Conservation (phyloP, 2,113 vertebrate genomes). For the Climacteris rufus region DNA sequence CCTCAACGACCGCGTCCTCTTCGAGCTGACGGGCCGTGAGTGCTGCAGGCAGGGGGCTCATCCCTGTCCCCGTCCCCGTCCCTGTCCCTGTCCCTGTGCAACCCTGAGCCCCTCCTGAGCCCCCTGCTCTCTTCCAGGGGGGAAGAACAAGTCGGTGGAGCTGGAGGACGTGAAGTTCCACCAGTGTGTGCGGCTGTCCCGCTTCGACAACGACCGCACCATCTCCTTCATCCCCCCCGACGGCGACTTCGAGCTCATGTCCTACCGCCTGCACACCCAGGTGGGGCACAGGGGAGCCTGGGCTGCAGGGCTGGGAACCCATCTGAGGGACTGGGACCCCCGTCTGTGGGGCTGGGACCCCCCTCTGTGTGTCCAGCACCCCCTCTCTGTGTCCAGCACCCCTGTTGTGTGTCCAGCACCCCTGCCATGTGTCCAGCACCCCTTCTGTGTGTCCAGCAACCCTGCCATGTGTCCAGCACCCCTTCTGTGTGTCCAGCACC, state of each 20-base stretch:
- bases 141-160: slow-evolving; percentile 87
- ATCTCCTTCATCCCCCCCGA: slow-evolving; percentile 94
- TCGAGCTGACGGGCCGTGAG: background rate
- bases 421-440: too few relatives aligned
- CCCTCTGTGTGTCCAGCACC: too few relatives aligned
- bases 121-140: slow-evolving; percentile 64
- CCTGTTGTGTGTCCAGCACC: too few relatives aligned
- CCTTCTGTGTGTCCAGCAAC: too few relatives aligned
- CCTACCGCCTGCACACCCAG: slow-evolving; percentile 91
- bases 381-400: too few relatives aligned
- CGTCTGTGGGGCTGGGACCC: background rate
- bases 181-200: slow-evolving; percentile 90
- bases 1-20: background rate
- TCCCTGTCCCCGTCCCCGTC: background rate
- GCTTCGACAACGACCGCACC: slow-evolving; percentile 90
- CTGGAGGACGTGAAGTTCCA: slow-evolving; percentile 96
- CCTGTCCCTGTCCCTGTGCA: background rate
- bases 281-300: slow-evolving; percentile 14
- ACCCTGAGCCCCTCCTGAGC: background rate
- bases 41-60: background rate
- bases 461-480: too few relatives aligned
- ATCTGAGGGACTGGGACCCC: background rate
- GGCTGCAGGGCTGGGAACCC: background rate
- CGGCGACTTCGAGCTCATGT: slow-evolving; percentile 93
- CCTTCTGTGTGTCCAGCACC: too few relatives aligned